These are phyloP conservation scores for Drosophila ironensis DNA, from an alignment of 1,140 invertebrate genomes.

Conservation along the genomic window DNA sequence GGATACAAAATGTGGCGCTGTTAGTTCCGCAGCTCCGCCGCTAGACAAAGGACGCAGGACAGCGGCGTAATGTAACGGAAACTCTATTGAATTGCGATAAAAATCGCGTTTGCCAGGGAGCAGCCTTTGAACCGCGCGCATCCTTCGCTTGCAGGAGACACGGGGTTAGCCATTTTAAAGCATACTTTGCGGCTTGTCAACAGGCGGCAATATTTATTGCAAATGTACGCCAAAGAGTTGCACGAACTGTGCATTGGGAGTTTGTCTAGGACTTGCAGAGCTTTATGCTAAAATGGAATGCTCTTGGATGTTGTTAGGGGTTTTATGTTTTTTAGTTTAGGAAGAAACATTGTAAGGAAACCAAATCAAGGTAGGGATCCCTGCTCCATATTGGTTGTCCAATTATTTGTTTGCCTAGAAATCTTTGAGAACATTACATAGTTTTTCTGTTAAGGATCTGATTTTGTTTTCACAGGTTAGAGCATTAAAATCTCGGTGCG, in stretches of 20 bases:
- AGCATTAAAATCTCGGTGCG: neutral
- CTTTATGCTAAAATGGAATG: too few relatives aligned
- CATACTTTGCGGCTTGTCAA: slow-evolving; percentile 78
- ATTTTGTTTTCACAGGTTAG: slow-evolving; percentile 2
- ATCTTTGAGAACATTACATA: too few relatives aligned
- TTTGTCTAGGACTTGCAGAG: neutral
- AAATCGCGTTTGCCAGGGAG: slow-evolving; percentile 67
- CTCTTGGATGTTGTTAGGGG: too few relatives aligned
- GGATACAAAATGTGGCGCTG: slow-evolving; percentile 76
- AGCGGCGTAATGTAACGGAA: slow-evolving; percentile 73
- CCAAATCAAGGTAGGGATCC: too few relatives aligned
- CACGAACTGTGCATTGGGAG: slow-evolving; percentile 9
- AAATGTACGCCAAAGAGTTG: slow-evolving; percentile 71
- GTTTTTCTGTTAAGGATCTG: too few relatives aligned
- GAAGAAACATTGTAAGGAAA: too few relatives aligned
- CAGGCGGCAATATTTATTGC: slow-evolving; percentile 69
- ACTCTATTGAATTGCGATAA: slow-evolving; percentile 79
- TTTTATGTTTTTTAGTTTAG: too few relatives aligned
- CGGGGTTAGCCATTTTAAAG: slow-evolving; percentile 67
- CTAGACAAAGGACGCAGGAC: slow-evolving; percentile 70
- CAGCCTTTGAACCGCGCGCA: slow-evolving; percentile 26
- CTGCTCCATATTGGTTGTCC: too few relatives aligned
- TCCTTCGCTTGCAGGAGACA: slow-evolving; percentile 7
- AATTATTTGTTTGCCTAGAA: too few relatives aligned
- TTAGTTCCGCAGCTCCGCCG: slow-evolving; percentile 63